Conservation (phyloP, 1,140 invertebrate species). For the Scaptodrosophila lebanonensis region DNA sequence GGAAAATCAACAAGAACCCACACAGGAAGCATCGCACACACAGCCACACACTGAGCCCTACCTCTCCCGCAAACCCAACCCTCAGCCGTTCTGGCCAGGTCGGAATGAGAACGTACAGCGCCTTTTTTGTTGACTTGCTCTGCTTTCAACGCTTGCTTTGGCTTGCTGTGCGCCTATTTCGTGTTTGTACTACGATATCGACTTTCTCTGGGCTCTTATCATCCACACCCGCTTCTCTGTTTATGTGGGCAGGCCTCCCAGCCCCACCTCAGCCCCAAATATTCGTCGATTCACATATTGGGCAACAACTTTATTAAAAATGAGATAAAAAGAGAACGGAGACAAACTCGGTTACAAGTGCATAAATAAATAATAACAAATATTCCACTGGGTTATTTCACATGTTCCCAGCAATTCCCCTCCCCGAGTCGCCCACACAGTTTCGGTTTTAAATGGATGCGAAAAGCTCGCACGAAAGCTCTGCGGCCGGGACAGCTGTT, state of each 20-base stretch:
- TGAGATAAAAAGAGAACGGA: conserved; percentile 15
- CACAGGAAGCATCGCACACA: conserved; percentile 30
- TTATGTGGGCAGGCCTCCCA: conserved; percentile 2
- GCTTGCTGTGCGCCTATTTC: conserved; percentile 62
- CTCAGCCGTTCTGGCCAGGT: conserved; percentile 25
- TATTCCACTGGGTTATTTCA: conserved; percentile 5
- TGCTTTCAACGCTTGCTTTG: conserved; percentile 25
- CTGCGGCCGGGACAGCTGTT: too few relatives aligned
- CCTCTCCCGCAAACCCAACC: conserved; percentile 6
- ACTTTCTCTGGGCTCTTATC: conserved; percentile 58
- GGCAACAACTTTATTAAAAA: conserved; percentile 70
- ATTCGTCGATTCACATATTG: conserved; percentile 54
- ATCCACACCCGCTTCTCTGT: conserved; percentile 1
- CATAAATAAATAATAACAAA: conserved; percentile 61
- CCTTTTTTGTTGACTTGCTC: neutral
- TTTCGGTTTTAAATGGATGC: too few relatives aligned
- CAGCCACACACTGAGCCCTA: conserved; percentile 3
- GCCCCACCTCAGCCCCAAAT: neutral
- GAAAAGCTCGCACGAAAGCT: too few relatives aligned
- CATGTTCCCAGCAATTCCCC: too few relatives aligned
- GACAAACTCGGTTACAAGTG: conserved; percentile 49
- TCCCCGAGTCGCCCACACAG: too few relatives aligned
- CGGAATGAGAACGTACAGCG: too few relatives aligned
- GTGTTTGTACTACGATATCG: conserved; percentile 75
- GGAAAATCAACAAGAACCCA: conserved; percentile 58